Percentiles rank a stretch among this genome's conserved stretches.
Evolutionary conservation across 2,113 vertebrate species (phyloP).

Genomic region (Chinchilla lanigera): DNA sequence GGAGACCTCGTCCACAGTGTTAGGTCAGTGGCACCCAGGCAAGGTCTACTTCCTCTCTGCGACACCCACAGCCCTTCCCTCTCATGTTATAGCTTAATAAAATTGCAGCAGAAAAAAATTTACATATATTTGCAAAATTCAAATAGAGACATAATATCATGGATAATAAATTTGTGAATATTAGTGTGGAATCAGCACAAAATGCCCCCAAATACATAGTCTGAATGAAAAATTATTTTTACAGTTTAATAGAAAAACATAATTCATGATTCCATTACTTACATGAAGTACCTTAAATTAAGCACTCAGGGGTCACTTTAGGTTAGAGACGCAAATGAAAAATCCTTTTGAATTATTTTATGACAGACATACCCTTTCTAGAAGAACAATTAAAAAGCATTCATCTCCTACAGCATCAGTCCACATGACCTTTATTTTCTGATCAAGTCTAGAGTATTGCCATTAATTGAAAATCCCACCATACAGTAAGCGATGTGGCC

Average conservation of each 20-base stretch:
- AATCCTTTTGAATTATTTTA: slow-evolving; percentile 1
- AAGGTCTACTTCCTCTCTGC: rapidly evolving
- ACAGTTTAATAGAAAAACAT: not conserved
- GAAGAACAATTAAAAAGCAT: not conserved
- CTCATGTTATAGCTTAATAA: not conserved
- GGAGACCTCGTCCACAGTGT: not conserved
- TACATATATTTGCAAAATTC: not conserved
- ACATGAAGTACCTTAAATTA: not conserved
- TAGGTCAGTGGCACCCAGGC: not conserved
- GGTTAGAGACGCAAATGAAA: slow-evolving; percentile 17
- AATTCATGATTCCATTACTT: not conserved
- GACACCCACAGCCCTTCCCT: not conserved
- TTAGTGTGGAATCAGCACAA: not conserved
- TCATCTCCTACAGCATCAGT: not conserved
- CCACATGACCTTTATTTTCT: not conserved
- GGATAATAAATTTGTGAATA: not conserved
- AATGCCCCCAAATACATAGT: not conserved
- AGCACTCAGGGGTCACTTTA: not conserved
- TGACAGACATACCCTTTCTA: not conserved
- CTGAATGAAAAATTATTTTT: slow-evolving; percentile 26
- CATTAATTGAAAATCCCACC: slow-evolving; percentile 66
- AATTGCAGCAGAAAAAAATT: not conserved
- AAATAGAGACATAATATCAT: not conserved
- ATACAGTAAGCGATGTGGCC: slow-evolving; percentile 37
- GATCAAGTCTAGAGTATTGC: not conserved